These are phyloP conservation scores for Henicopernis longicauda DNA, from an alignment of 2,113 vertebrate species.

Conservation along the genomic window DNA sequence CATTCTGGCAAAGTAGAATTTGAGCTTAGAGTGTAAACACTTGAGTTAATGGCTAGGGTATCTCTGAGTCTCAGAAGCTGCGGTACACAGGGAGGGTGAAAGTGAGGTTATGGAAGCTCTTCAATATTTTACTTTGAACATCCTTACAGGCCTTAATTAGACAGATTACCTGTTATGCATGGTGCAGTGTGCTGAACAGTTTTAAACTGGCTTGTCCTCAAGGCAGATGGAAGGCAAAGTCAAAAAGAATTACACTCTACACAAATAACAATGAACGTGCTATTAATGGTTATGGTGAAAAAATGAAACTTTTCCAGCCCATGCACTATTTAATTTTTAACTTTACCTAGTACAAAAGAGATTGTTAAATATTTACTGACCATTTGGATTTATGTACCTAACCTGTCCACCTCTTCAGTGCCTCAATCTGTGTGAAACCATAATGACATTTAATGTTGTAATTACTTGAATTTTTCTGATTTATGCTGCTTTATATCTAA, in stretches of 20 bases:
- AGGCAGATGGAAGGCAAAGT: conserved; percentile 92
- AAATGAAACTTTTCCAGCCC: conserved; percentile 71
- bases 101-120: conserved; percentile 88
- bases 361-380: conserved; percentile 81
- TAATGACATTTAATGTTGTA: not conserved
- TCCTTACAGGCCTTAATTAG: conserved; percentile 93
- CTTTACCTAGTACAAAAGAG: conserved; percentile 78
- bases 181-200: conserved; percentile 83
- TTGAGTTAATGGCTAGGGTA: conserved; percentile 82
- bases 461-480: not conserved
- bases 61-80: conserved; percentile 78
- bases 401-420: conserved; percentile 1
- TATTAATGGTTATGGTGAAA: conserved; percentile 74
- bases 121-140: conserved; percentile 91
- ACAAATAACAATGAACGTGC: conserved; percentile 77
- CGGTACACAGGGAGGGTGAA: conserved; percentile 88
- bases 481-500: not conserved
- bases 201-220: conserved; percentile 87
- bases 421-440: not conserved
- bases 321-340: conserved; percentile 85
- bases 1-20: conserved; percentile 79
- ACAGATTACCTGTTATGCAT: conserved; percentile 97
- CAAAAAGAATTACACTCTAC: conserved; percentile 88
- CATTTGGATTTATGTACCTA: conserved; percentile 74
- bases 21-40: conserved; percentile 82